phyloP scores from a whole-genome alignment of 2,113 vertebrate species.

The Callaeas wilsoni region DNA sequence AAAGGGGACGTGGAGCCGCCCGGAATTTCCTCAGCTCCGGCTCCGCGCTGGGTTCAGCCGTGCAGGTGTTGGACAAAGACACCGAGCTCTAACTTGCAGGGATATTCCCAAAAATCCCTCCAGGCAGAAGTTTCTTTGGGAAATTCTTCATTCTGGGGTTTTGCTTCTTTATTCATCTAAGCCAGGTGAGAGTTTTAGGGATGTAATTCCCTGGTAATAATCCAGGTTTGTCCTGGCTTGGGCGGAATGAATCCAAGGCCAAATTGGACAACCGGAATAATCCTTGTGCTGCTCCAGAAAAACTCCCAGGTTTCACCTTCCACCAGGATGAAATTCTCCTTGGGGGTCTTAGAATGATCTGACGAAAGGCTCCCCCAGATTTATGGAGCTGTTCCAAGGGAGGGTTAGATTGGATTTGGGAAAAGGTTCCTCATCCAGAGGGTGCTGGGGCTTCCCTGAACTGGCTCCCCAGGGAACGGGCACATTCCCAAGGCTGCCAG shows the following conservation, averaged over 20 bases:
- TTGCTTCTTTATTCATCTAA: neutral
- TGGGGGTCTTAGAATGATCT: neutral
- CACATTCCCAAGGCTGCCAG: neutral
- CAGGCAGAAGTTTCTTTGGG: neutral
- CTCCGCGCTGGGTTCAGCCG: rapidly evolving
- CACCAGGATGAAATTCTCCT: neutral
- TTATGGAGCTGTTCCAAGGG: neutral
- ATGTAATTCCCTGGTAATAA: neutral
- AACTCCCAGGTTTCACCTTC: neutral
- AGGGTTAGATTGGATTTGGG: neutral
- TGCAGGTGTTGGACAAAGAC: neutral
- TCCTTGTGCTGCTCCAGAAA: neutral
- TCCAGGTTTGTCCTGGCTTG: neutral
- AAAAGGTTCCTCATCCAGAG: neutral
- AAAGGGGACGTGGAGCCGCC: neutral
- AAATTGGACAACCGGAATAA: neutral
- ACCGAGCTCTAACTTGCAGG: rapidly evolving
- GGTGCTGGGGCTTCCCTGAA: neutral
- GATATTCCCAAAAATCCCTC: neutral
- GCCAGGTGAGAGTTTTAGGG: neutral
- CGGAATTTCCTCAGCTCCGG: neutral
- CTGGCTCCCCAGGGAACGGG: neutral
- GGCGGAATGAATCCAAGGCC: neutral
- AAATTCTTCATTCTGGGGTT: neutral
- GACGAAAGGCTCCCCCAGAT: neutral